Base-by-base conservation (phyloP, 2,888 invertebrate species). In the Nephrotoma flavescens region DNA sequence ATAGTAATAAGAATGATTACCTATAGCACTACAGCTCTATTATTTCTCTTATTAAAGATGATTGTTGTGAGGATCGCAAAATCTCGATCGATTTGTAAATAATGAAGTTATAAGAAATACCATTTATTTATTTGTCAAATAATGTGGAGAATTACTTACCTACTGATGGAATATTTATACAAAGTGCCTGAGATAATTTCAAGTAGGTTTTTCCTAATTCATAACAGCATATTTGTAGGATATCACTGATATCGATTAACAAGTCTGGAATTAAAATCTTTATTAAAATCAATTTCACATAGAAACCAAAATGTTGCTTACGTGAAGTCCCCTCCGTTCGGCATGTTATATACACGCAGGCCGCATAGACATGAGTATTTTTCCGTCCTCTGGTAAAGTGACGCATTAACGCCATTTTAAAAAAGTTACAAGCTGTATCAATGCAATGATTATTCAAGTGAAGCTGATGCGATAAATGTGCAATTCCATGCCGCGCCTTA, bases 301-400 rank as follows among this genome's bases (percentile, higher is more conserved):
- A 31, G 92, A 89, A 90, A 89, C 89, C 87, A 19, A 41, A 45
- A 41, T n/a, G n/a, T 87, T 47, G 93, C 95, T 95, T 96, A 97
- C 97, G 98, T 88, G 97, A 95, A 87, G 98, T 98, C 89, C 96
- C 97, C 92, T 99, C 98, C 0, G 97, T 96, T 88, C 99, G 94
- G 90, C 99, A 99, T 0, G 98, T 98, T 90, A 99, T 96, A 90
- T 99, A 99, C 2, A 99, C 96, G 91, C 99, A 99, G 42, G 99
- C 98, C 45, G 99, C 99, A 90, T 98, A 96, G 86, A 99, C 97
- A 90, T 97, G 97, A 12, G 95, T 94, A 88, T 96, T 96, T 89
- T 96, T 96, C 47, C 99, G 93, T 9, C 99, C 99, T 89, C 98
- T 94, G 0, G 99, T 99, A 85, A 98, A 92, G 89, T 97, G 96